Conservation (phyloP, 2,113 vertebrate species). For the Cacatua alba region DNA sequence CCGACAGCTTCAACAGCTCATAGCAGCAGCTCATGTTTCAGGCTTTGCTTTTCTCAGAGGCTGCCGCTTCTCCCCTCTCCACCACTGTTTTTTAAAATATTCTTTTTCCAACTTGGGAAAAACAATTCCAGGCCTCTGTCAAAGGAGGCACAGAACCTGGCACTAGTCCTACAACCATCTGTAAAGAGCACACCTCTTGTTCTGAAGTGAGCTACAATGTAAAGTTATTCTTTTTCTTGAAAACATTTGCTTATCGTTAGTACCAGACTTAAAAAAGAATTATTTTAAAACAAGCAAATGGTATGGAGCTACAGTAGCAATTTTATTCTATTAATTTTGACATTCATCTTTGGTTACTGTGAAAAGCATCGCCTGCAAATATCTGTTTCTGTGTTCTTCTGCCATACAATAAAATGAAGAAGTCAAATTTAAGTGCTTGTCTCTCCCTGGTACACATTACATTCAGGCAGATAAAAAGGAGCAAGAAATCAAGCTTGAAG, state of each 20-base stretch:
- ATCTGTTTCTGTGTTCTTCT: background rate
- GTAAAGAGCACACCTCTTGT: background rate
- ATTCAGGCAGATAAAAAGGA: background rate
- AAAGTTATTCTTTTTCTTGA: background rate
- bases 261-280: background rate
- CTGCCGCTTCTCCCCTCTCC: background rate
- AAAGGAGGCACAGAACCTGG: background rate
- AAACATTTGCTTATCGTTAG: background rate
- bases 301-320: background rate
- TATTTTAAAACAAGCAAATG: background rate
- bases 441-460: background rate
- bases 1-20: background rate
- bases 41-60: background rate
- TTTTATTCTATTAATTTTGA: background rate
- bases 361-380: background rate
- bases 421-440: background rate
- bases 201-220: background rate
- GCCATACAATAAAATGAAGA: background rate
- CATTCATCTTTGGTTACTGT: background rate
- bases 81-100: background rate
- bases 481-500: slow-evolving; percentile 8
- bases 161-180: background rate
- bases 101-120: background rate
- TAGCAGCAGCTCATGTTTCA: background rate
- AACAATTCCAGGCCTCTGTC: background rate